Percentiles rank a stretch among this genome's conserved stretches.
Conservation (phyloP, 2,888 invertebrate species). For the Ichneumoninae sp. region DNA sequence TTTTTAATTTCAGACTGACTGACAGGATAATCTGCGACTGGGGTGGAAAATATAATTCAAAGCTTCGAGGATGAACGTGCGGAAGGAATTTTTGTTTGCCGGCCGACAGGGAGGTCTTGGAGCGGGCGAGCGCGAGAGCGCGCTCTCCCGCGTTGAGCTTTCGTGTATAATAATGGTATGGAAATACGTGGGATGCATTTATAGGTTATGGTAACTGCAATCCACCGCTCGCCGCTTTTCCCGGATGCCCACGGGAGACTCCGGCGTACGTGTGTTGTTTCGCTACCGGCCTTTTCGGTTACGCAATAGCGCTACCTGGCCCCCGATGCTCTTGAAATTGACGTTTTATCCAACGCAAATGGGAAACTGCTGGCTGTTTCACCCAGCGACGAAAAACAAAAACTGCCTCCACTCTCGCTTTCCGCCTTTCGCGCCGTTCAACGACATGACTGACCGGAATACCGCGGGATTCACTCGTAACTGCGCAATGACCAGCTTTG, state of each 20-base stretch:
- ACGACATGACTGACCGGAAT: neutral
- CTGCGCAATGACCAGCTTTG: neutral
- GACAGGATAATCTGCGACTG: conserved; percentile 77
- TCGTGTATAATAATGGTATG: conserved; percentile 14
- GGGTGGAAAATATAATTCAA: conserved; percentile 64
- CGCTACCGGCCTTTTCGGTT: neutral
- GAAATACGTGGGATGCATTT: neutral
- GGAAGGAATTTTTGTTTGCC: conserved; percentile 52
- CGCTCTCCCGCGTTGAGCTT: neutral
- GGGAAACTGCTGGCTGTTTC: conserved; percentile 8
- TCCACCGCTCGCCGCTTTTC: neutral
- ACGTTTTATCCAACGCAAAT: conserved; percentile 10
- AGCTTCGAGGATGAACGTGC: conserved; percentile 50
- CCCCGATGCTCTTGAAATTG: neutral
- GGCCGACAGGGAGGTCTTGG: neutral
- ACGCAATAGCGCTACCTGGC: neutral
- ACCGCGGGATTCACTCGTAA: neutral
- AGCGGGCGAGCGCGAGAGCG: neutral
- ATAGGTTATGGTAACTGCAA: conserved; percentile 13
- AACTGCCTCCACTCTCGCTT: conserved; percentile 8
- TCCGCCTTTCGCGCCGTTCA: neutral
- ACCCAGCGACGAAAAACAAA: neutral
- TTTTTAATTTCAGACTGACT: conserved; percentile 75
- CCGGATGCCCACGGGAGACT: neutral
- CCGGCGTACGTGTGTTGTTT: neutral